Conservation (phyloP, 2,888 invertebrate genomes). For the Laspeyria flexula region DNA sequence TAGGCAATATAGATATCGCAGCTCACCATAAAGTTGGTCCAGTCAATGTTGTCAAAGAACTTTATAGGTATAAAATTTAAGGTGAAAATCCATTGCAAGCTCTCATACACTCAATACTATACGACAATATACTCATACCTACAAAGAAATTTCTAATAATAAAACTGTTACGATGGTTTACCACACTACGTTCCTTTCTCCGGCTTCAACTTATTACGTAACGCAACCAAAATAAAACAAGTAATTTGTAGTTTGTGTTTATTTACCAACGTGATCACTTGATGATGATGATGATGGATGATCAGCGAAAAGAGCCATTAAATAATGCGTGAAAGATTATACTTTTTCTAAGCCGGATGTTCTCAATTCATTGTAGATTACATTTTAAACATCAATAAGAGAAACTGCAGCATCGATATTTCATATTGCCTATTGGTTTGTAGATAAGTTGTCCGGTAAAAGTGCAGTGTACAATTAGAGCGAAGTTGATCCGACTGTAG, state of each 20-base stretch:
- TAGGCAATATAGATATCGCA: no score
- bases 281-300: slow-evolving; percentile 12
- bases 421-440: slow-evolving; percentile 14
- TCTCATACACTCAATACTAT: slow-evolving; percentile 7
- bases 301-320: slow-evolving; percentile 4
- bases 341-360: slow-evolving; percentile 23
- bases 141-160: slow-evolving; percentile 26
- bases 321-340: slow-evolving; percentile 2
- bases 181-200: slow-evolving; percentile 35
- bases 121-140: slow-evolving; percentile 26
- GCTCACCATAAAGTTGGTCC: no score
- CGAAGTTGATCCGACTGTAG: slow-evolving; percentile 65
- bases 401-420: slow-evolving; percentile 29
- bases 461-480: slow-evolving; percentile 71
- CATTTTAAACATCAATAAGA: slow-evolving; percentile 18
- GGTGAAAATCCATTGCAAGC: not conserved
- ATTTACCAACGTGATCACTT: slow-evolving; percentile 6
- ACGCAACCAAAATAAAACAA: slow-evolving; percentile 15
- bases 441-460: slow-evolving; percentile 44
- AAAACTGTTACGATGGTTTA: slow-evolving; percentile 18
- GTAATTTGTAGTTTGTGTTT: slow-evolving; percentile 7
- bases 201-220: slow-evolving; percentile 22
- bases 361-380: slow-evolving; percentile 36
- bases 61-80: not conserved
- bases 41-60: no score